These are phyloP conservation scores for Drosophila phalerata DNA, from an alignment of 2,888 invertebrate genomes.

Conservation along the genomic window DNA sequence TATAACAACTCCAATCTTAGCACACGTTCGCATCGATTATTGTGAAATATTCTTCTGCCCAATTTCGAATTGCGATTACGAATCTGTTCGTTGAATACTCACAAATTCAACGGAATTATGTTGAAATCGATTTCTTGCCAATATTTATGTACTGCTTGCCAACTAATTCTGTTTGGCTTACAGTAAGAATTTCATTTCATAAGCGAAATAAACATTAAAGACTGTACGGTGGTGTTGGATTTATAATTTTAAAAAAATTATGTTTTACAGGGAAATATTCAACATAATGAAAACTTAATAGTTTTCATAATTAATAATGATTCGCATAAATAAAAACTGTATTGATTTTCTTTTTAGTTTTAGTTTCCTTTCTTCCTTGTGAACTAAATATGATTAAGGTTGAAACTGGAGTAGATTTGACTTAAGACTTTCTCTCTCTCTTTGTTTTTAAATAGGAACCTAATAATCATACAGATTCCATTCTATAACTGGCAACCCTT, in stretches of 20 bases:
- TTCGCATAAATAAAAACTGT: too few relatives aligned
- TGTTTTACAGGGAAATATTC: too few relatives aligned
- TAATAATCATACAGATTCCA: background rate
- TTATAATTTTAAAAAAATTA: background rate
- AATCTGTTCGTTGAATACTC: slow-evolving; percentile 37
- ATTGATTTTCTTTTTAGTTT: too few relatives aligned
- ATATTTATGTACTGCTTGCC: slow-evolving; percentile 23
- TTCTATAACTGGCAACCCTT: background rate
- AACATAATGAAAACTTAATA: too few relatives aligned
- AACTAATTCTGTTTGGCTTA: slow-evolving; percentile 1
- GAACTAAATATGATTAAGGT: too few relatives aligned
- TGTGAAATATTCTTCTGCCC: slow-evolving; percentile 54
- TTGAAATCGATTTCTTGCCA: slow-evolving; percentile 65
- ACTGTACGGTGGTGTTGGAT: background rate
- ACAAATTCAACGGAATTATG: slow-evolving; percentile 59
- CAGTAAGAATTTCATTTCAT: background rate
- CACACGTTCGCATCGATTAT: slow-evolving; percentile 53
- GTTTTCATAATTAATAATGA: too few relatives aligned
- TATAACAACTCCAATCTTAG: slow-evolving; percentile 30
- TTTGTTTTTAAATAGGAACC: too few relatives aligned
- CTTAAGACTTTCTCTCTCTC: too few relatives aligned
- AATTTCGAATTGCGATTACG: slow-evolving; percentile 36
- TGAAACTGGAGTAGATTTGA: too few relatives aligned
- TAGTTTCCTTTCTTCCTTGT: too few relatives aligned
- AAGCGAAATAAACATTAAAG: background rate